Evolutionary conservation across 2,888 invertebrate genomes (phyloP).

Genomic region (Choreutis nemorana): DNA sequence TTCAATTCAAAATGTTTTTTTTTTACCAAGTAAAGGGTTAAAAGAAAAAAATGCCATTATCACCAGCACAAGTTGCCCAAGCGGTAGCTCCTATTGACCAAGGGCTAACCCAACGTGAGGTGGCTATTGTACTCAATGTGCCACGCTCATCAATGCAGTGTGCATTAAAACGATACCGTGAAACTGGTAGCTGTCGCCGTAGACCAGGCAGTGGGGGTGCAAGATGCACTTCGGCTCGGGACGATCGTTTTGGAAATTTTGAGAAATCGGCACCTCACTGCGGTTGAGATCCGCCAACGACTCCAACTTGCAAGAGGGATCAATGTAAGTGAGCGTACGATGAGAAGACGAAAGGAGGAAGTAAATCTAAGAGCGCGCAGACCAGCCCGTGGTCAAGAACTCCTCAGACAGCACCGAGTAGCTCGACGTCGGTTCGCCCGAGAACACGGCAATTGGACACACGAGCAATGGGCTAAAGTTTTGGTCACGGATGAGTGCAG

Average conservation of each 20-base stretch:
- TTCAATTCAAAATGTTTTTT: slow-evolving; percentile 7
- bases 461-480: slow-evolving; percentile 2
- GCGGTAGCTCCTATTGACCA: slow-evolving; percentile 9
- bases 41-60: too few relatives aligned
- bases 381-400: slow-evolving; percentile 6
- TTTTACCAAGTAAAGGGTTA: slow-evolving; percentile 6
- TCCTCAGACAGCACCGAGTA: slow-evolving; percentile 1
- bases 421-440: slow-evolving; percentile 5
- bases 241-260: neutral
- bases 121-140: slow-evolving; percentile 8
- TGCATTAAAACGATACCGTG: slow-evolving; percentile 4
- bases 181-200: neutral
- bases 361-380: slow-evolving; percentile 7
- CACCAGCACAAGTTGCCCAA: slow-evolving; percentile 8
- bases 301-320: neutral
- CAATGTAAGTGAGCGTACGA: neutral
- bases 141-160: slow-evolving; percentile 9
- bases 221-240: slow-evolving; percentile 1
- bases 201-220: neutral
- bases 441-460: slow-evolving; percentile 10
- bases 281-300: neutral
- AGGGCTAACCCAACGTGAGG: slow-evolving; percentile 9
- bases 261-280: slow-evolving; percentile 1
- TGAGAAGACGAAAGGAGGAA: slow-evolving; percentile 5
- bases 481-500: neutral